Percentiles rank a stretch among this genome's conserved stretches.
These are phyloP conservation scores for Cuniculus paca DNA, from an alignment of 2,797 vertebrate genomes.

Conservation along the genomic window DNA sequence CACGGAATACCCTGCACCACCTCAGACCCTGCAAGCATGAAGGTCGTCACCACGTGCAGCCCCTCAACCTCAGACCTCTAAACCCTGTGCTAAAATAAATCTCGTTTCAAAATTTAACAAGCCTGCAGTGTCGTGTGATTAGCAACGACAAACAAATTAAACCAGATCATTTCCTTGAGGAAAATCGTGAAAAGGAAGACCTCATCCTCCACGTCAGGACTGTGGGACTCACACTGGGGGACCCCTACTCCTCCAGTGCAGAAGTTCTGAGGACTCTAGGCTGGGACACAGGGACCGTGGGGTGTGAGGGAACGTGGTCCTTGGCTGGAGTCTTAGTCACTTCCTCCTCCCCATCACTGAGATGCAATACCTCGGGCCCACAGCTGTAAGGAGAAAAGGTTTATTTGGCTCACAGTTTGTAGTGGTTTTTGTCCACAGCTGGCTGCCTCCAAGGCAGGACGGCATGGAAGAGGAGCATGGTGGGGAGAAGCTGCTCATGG, in stretches of 20 bases:
- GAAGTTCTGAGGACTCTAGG: fast-evolving
- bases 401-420: not conserved
- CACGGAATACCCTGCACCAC: not conserved
- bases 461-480: not conserved
- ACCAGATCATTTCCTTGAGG: not conserved
- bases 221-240: not conserved
- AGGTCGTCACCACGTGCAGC: not conserved
- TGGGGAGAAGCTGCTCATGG: not conserved
- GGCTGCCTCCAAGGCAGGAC: not conserved
- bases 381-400: not conserved
- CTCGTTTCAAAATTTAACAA: not conserved
- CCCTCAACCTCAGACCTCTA: not conserved
- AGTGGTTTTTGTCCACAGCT: not conserved
- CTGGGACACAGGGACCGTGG: fast-evolving
- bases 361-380: not conserved
- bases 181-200: not conserved
- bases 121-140: not conserved
- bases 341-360: not conserved
- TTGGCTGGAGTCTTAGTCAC: not conserved
- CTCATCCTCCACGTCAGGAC: not conserved
- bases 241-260: fast-evolving
- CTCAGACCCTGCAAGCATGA: not conserved
- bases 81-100: not conserved
- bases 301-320: not conserved
- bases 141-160: not conserved